Evolutionary conservation across 2,113 vertebrate species (phyloP).

Genomic region (Spizaetus ornatus): DNA sequence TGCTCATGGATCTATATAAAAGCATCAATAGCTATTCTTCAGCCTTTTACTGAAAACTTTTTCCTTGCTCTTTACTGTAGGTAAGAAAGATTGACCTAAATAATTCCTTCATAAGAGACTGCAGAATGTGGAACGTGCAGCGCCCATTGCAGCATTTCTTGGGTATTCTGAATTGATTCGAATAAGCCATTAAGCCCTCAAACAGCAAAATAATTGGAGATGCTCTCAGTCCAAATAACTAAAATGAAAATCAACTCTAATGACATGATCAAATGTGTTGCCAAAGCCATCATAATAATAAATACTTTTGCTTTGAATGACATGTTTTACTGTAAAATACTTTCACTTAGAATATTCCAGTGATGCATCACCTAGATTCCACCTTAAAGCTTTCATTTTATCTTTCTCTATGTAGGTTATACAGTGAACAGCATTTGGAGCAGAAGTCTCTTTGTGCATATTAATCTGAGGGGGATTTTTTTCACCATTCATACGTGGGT

Average conservation of each 20-base stretch:
- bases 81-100: slow-evolving; percentile 51
- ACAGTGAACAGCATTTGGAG: background rate
- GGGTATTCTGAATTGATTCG: background rate
- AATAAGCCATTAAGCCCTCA: background rate
- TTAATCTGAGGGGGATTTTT: slow-evolving; percentile 17
- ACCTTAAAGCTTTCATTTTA: slow-evolving; percentile 17
- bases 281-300: background rate
- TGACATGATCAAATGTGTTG: background rate
- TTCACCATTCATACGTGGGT: background rate
- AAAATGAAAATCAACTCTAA: background rate
- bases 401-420: slow-evolving; percentile 23
- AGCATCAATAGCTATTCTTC: background rate
- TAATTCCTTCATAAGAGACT: slow-evolving; percentile 23
- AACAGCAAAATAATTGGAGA: background rate
- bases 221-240: background rate
- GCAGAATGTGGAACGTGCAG: slow-evolving; percentile 27
- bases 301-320: background rate
- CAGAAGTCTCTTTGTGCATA: slow-evolving; percentile 42
- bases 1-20: background rate
- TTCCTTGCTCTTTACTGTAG: background rate
- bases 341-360: background rate
- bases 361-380: background rate
- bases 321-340: background rate
- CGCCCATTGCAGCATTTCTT: background rate
- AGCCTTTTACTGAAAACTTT: background rate